Evolutionary conservation across 2,797 vertebrate genomes (phyloP).

Genomic region (Ctenochaetus hawaiiensis): DNA sequence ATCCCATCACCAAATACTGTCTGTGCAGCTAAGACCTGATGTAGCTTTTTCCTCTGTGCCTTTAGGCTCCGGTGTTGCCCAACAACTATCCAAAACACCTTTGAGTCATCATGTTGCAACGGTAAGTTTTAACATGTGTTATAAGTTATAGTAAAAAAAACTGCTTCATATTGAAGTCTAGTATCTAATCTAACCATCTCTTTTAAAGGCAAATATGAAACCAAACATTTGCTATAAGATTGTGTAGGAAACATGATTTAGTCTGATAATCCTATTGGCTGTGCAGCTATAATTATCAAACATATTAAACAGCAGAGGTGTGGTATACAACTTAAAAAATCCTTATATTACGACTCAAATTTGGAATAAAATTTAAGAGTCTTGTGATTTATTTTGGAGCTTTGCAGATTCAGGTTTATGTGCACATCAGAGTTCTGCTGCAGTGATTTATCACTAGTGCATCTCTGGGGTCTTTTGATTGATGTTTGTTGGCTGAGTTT

Average conservation of each 20-base stretch:
- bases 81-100: neutral
- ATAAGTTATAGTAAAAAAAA: neutral
- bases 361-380: no score
- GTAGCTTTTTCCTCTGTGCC: neutral
- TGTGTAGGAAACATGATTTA: conserved; percentile 6
- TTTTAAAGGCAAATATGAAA: neutral
- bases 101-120: neutral
- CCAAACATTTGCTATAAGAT: neutral
- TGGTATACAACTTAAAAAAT: neutral
- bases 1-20: neutral
- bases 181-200: conserved; percentile 1
- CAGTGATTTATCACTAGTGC: conserved; percentile 6
- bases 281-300: neutral
- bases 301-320: conserved; percentile 7
- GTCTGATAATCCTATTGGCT: conserved; percentile 5
- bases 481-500: conserved; percentile 1
- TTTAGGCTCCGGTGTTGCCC: neutral
- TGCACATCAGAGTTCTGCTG: conserved; percentile 6
- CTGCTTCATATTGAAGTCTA: neutral
- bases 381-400: neutral
- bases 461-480: conserved; percentile 27
- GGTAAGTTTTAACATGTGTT: neutral
- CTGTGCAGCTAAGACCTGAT: neutral
- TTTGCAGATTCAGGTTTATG: neutral
- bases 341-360: no score